Percentiles rank a stretch among this genome's conserved stretches.
Evolutionary conservation across 2,888 invertebrate genomes (phyloP).

Genomic region (Agrochola lychnidis): DNA sequence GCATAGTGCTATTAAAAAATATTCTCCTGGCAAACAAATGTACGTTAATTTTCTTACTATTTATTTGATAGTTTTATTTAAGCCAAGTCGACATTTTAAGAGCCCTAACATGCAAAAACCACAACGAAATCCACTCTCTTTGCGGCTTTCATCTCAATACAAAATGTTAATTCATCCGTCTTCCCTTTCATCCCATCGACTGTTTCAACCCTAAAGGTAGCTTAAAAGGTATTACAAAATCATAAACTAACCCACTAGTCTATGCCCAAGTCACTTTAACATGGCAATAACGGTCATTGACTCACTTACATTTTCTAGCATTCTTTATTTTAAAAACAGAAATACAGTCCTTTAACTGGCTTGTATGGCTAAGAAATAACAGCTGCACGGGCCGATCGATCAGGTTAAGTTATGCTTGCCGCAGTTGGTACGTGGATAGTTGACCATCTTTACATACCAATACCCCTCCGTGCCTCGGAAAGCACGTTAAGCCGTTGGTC

Average conservation of each 20-base stretch:
- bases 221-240: slow-evolving; percentile 27
- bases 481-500: too few relatives aligned
- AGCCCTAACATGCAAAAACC: not conserved
- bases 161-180: slow-evolving; percentile 29
- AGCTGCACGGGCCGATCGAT: too few relatives aligned
- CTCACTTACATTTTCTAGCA: not conserved
- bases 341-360: too few relatives aligned
- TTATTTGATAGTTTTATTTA: not conserved
- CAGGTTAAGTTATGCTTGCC: too few relatives aligned
- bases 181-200: slow-evolving; percentile 17
- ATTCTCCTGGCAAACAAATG: too few relatives aligned
- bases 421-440: too few relatives aligned
- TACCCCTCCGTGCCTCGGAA: too few relatives aligned
- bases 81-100: not conserved
- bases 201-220: slow-evolving; percentile 9
- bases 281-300: not conserved
- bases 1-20: too few relatives aligned
- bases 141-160: slow-evolving; percentile 1
- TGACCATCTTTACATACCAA: too few relatives aligned
- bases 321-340: too few relatives aligned
- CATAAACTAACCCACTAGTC: not conserved
- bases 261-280: not conserved
- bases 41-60: too few relatives aligned
- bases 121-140: not conserved
- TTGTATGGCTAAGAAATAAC: too few relatives aligned